A percentile compares a stretch with the other conserved stretches of the same genome.
These are phyloP conservation scores for Anthopleura sola DNA, from an alignment of 64 coral and sea anemone genomes.

Conservation along the genomic window DNA sequence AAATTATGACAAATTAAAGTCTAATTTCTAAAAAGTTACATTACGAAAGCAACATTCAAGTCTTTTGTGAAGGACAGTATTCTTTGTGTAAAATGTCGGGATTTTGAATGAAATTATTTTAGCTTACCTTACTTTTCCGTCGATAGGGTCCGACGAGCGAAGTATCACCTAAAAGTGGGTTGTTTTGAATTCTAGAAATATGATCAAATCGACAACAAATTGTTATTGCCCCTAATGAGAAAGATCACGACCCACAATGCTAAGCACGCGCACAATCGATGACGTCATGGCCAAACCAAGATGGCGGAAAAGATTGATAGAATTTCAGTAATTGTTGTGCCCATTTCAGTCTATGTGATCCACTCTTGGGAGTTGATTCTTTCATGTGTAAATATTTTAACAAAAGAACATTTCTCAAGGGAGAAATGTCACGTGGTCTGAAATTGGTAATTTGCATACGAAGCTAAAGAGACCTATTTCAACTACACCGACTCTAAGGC, in stretches of 20 bases:
- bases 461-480: too few species aligned
- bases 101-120: background rate
- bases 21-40: background rate
- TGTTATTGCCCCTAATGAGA: background rate
- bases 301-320: background rate
- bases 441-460: too few species aligned
- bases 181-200: slow-evolving; percentile 35
- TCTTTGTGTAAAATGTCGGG: background rate
- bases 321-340: too few species aligned
- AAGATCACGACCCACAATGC: slow-evolving; percentile 6
- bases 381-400: too few species aligned
- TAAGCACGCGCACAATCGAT: background rate
- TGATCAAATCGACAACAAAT: slow-evolving; percentile 36
- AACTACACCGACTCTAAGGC: too few species aligned
- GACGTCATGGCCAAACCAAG: background rate
- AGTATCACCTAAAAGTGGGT: background rate
- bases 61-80: background rate
- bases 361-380: too few species aligned
- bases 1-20: background rate
- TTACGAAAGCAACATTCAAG: slow-evolving; percentile 1
- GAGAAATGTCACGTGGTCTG: too few species aligned
- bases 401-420: too few species aligned
- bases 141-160: slow-evolving; percentile 1
- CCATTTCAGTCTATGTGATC: too few species aligned
- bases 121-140: slow-evolving; percentile 17